A percentile compares a stretch with the other conserved stretches of the same genome.
Conservation (phyloP, 2,797 vertebrate species). For the Allobates femoralis region DNA sequence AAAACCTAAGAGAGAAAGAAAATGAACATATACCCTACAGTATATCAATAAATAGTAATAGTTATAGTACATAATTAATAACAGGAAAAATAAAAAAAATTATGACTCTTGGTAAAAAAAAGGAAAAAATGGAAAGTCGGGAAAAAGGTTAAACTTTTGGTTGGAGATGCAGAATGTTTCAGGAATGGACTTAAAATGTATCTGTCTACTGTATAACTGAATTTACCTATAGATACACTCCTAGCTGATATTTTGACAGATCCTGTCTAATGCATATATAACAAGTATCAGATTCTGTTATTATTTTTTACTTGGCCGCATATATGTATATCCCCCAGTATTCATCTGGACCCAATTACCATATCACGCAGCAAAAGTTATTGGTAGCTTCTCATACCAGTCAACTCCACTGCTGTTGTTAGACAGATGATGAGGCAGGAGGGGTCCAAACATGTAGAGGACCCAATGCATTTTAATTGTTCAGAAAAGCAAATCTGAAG, state of each 20-base stretch:
- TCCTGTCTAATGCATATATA: not conserved
- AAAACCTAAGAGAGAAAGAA: no score
- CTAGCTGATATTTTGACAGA: not conserved
- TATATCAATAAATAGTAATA: no score
- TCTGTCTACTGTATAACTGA: not conserved
- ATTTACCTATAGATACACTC: not conserved
- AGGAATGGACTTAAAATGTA: not conserved
- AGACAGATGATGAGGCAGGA: not conserved
- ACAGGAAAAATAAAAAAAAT: no score
- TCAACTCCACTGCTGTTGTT: not conserved
- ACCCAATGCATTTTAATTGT: not conserved
- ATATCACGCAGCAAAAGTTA: not conserved
- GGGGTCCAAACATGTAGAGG: not conserved
- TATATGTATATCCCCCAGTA: not conserved
- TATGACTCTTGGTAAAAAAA: no score
- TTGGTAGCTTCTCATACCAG: slow-evolving; percentile 8
- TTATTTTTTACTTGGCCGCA: not conserved
- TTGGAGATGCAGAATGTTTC: not conserved
- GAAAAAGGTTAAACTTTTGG: not conserved
- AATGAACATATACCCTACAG: no score
- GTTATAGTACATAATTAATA: no score
- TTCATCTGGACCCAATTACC: slow-evolving; percentile 6
- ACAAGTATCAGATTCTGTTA: not conserved
- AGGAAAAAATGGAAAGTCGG: no score
- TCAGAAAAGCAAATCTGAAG: not conserved